Conservation (phyloP, 2,113 vertebrate species). For the Pholis gunnellus region DNA sequence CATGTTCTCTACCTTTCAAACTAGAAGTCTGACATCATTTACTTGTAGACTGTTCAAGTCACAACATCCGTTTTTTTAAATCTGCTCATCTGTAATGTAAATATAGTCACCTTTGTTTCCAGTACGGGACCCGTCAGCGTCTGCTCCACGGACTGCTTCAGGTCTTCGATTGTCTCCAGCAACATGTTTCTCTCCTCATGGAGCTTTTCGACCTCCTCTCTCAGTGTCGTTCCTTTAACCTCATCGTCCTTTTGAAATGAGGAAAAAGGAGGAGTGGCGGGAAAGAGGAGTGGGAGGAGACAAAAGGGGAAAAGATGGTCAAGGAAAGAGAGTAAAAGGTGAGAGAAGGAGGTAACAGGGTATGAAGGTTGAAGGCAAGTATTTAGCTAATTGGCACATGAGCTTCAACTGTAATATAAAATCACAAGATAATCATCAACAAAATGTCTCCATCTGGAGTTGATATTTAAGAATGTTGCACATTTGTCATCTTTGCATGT, state of each 20-base stretch:
- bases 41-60: not conserved
- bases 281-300: constrained; percentile 38
- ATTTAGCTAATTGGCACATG: not conserved
- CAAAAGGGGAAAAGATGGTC: not conserved
- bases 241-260: constrained; percentile 78
- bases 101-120: constrained; percentile 66
- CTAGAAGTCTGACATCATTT: constrained; percentile 17
- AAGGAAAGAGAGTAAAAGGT: not conserved
- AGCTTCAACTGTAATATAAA: not conserved
- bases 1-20: constrained; percentile 10
- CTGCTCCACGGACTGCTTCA: constrained; percentile 80
- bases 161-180: constrained; percentile 83
- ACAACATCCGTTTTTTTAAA: constrained; percentile 25
- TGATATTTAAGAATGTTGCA: not conserved
- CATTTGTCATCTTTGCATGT: constrained; percentile 1
- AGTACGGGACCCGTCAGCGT: constrained; percentile 58
- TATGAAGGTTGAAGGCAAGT: not conserved
- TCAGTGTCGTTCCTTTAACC: constrained; percentile 64
- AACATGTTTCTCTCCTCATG: constrained; percentile 83
- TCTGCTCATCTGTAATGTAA: not conserved
- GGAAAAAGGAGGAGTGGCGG: constrained; percentile 34
- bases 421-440: not conserved
- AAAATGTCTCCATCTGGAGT: not conserved
- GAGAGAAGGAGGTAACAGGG: not conserved
- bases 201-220: constrained; percentile 80